These are phyloP conservation scores for Himantopus leucocephalus DNA, from an alignment of 2,113 vertebrate genomes.

Conservation along the genomic window DNA sequence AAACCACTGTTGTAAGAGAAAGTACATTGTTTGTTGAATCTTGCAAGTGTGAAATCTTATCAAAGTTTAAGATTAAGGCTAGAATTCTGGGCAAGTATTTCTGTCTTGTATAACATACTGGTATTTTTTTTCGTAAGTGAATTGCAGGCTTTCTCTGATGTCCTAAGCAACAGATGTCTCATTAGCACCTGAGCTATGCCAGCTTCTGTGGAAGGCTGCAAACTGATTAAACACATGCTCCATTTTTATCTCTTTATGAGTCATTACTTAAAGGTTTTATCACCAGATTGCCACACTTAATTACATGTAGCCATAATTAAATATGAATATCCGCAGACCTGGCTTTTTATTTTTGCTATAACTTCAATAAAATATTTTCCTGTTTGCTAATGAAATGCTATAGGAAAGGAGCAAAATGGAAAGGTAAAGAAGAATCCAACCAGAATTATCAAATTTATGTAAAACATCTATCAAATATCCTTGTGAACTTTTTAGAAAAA, in stretches of 20 bases:
- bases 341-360: constrained; percentile 64
- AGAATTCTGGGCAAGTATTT: not conserved
- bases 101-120: not conserved
- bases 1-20: not conserved
- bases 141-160: constrained; percentile 47
- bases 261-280: constrained; percentile 82
- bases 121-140: not conserved
- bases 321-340: constrained; percentile 67
- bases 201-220: constrained; percentile 71
- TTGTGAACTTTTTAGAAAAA: not conserved
- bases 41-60: constrained; percentile 10
- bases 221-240: constrained; percentile 79
- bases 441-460: not conserved
- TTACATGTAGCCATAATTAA: constrained; percentile 76
- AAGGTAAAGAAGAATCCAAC: not conserved
- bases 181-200: constrained; percentile 76
- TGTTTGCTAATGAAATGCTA: constrained; percentile 50
- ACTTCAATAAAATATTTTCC: constrained; percentile 61
- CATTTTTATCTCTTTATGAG: constrained; percentile 80
- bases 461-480: not conserved
- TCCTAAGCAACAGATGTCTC: constrained; percentile 78
- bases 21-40: not conserved
- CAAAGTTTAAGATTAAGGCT: not conserved
- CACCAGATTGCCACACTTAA: constrained; percentile 79
- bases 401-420: constrained; percentile 3